Percentiles rank a stretch among this genome's conserved stretches.
These are phyloP conservation scores for Apodemia hepburni DNA, from an alignment of 2,888 invertebrate species.

Conservation along the genomic window DNA sequence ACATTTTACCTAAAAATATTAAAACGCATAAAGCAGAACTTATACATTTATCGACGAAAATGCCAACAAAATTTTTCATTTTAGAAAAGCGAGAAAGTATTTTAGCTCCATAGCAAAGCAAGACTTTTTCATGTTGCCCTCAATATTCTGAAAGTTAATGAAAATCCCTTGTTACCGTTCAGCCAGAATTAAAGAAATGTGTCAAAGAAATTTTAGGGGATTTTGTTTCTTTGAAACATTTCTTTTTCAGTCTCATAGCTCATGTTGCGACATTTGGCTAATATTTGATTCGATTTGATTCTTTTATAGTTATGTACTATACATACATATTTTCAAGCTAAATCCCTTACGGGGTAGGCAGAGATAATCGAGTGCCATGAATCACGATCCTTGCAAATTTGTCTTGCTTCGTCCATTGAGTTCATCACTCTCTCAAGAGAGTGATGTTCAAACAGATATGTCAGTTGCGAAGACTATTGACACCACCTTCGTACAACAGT, in stretches of 20 bases:
- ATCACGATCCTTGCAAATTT: no score
- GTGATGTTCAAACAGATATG: no score
- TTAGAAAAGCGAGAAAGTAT: not conserved
- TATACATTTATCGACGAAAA: not conserved
- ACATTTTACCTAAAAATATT: no score
- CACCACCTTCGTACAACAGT: no score
- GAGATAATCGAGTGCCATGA: no score
- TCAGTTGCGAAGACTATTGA: no score
- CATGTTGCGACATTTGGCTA: not conserved
- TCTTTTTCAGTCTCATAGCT: not conserved
- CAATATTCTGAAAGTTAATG: constrained; percentile 7
- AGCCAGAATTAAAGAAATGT: constrained; percentile 1
- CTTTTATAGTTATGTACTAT: no score
- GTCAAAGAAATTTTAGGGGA: not conserved
- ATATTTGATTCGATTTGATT: not conserved
- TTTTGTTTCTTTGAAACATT: not conserved
- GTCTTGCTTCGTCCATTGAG: no score
- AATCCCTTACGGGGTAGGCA: no score
- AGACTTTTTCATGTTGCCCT: constrained; percentile 4
- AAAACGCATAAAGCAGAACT: no score
- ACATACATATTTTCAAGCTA: no score
- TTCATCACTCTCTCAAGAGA: no score
- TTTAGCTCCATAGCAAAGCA: not conserved
- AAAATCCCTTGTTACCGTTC: constrained; percentile 11
- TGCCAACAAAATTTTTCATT: not conserved